Percentiles rank a stretch among this genome's conserved stretches.
Conservation (phyloP, 23 tunicate genomes). For the Corella eumyota region DNA sequence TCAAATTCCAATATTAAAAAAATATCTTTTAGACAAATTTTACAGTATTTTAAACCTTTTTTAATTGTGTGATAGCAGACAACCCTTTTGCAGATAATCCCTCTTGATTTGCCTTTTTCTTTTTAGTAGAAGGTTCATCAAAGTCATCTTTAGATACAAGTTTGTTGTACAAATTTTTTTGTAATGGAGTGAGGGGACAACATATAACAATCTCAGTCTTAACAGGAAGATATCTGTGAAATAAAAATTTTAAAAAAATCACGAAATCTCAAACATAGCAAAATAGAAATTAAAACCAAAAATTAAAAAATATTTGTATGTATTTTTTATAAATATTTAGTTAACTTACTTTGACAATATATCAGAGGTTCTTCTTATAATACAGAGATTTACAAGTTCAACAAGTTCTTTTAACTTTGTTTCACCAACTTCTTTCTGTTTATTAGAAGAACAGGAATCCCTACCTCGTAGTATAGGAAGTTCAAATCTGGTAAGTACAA, state of each 20-base stretch:
- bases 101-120: conserved; percentile 20
- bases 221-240: conserved; percentile 78
- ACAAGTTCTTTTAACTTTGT: conserved; percentile 62
- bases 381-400: conserved; percentile 75
- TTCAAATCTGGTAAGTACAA: conserved; percentile 71
- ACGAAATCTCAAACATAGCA: background rate
- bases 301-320: background rate
- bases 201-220: conserved; percentile 86
- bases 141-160: conserved; percentile 33
- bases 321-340: background rate
- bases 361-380: conserved; percentile 90
- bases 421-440: conserved; percentile 68
- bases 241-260: background rate
- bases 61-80: conserved; percentile 79
- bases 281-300: background rate
- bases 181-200: conserved; percentile 77
- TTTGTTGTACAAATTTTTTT: conserved; percentile 47
- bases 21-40: no score
- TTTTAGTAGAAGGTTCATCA: conserved; percentile 2
- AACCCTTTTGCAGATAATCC: conserved; percentile 56
- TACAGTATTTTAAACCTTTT: no score
- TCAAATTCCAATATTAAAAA: no score
- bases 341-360: conserved; percentile 74
- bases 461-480: conserved; percentile 84
- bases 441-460: conserved; percentile 70